Evolutionary conservation across 1,140 invertebrate species (phyloP).

Genomic region (Temnothorax curvispinosus): DNA sequence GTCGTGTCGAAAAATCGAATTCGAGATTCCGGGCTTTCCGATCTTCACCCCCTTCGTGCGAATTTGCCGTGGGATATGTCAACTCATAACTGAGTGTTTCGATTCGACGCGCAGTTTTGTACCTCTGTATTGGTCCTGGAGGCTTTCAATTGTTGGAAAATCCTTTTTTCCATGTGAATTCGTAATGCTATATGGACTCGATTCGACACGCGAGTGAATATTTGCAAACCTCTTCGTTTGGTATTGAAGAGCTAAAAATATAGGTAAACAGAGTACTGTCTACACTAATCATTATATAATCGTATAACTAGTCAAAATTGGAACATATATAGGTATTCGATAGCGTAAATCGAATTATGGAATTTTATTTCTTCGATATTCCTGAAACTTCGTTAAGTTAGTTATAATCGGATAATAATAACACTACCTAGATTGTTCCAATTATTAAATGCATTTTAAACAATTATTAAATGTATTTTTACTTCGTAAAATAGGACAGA

Average conservation of each 20-base stretch:
- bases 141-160: conserved; percentile 36
- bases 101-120: conserved; percentile 26
- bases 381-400: not conserved
- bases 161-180: conserved; percentile 35
- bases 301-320: not conserved
- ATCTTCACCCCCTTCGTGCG: conserved; percentile 48
- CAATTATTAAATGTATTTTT: not conserved
- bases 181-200: not conserved
- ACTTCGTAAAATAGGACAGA: not conserved
- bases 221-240: conserved; percentile 14
- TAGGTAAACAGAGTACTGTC: not conserved
- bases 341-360: not conserved
- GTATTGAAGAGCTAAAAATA: not conserved
- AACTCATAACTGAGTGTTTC: conserved; percentile 29
- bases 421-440: not conserved
- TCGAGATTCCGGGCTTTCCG: conserved; percentile 65
- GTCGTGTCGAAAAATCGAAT: conserved; percentile 80
- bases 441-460: not conserved
- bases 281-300: not conserved
- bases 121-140: conserved; percentile 32
- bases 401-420: not conserved
- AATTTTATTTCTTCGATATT: conserved; percentile 7
- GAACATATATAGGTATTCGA: not conserved
- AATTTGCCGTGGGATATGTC: conserved; percentile 25
- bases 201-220: conserved; percentile 7